These are phyloP conservation scores for Drosophila neocordata DNA, from an alignment of 1,140 invertebrate genomes.

Conservation along the genomic window DNA sequence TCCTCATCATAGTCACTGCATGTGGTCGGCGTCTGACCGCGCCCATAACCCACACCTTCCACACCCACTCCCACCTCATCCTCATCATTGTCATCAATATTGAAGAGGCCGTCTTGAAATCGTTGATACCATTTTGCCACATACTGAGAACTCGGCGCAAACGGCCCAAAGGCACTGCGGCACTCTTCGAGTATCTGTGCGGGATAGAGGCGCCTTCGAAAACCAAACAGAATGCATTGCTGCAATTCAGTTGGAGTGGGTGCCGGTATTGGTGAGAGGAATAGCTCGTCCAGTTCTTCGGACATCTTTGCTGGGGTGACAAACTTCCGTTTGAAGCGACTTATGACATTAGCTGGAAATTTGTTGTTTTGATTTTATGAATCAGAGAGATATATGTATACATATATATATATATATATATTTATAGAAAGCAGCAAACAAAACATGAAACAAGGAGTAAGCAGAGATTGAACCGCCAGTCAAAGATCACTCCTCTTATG, in stretches of 20 bases:
- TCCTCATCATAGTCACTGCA: constrained; percentile 66
- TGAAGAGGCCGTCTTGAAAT: constrained; percentile 67
- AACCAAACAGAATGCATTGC: constrained; percentile 72
- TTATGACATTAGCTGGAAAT: constrained; percentile 74
- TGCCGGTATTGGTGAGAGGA: constrained; percentile 68
- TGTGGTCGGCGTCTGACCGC: constrained; percentile 62
- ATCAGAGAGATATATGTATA: constrained; percentile 23
- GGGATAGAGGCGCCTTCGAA: constrained; percentile 67
- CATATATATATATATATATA: constrained; percentile 31
- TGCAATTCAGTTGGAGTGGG: constrained; percentile 64
- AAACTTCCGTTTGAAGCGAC: constrained; percentile 60
- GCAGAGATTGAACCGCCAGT: not conserved
- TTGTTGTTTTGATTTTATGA: constrained; percentile 26
- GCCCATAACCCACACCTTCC: constrained; percentile 27
- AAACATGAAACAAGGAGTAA: not conserved
- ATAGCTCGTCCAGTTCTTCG: constrained; percentile 73
- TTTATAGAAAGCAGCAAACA: constrained; percentile 2
- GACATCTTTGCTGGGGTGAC: constrained; percentile 56
- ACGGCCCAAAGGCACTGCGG: constrained; percentile 64
- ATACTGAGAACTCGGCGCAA: constrained; percentile 66
- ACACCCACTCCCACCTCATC: constrained; percentile 25
- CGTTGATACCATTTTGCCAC: constrained; percentile 69
- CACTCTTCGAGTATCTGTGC: constrained; percentile 66
- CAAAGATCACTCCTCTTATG: constrained; percentile 13
- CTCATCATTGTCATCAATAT: constrained; percentile 54